Evolutionary conservation across 2,888 invertebrate species (phyloP), one percentile per base, ranked within the genome.

Genomic region (Kuschelorhynchus macadamiae): DNA sequence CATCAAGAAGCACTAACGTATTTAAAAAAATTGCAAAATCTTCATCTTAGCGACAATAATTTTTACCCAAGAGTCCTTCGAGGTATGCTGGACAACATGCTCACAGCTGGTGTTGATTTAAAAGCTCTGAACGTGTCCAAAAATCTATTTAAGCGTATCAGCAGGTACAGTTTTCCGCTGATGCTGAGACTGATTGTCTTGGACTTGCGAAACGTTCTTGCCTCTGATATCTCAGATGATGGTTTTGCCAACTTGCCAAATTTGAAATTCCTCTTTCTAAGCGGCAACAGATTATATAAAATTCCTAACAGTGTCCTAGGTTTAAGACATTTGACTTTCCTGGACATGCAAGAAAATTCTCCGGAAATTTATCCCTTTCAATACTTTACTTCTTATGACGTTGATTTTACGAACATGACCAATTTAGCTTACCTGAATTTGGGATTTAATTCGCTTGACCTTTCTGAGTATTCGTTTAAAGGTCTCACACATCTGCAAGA

Each of bases 91-190:
- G 69, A 77, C 8, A 78, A 75, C 44, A 81, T 85, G 75, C 79
- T 81, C 20, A 65, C 80, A 9, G 66, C 79, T 20, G 75, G 81
- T n/a, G 84, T 87, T 4, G 83, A 85, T 65, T 79, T 89, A 9
- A 77, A 82, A 5, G 76, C 80, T 44, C 76, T 89, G 0, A 86
- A 87, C 77, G 76, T 89, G 55, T 86, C 86, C 0, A 79, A 85
- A 53, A 89, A 89, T 75, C 87, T 87, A 72, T 88, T 89, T 74
- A 87, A 88, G 80, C 77, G 84, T 0, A 83, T 89, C 5, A 75
- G 77, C 11, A 82, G 85, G 8, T 81, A 85, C 12, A 79, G 81
- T 2, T 89, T 89, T 76, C 88, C 88, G 1, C 7, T 59, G 2
- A 89, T 89, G 88, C 80, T 83, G 0, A 86, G 86, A 66, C 80